phyloP scores from a whole-genome alignment of 1,140 invertebrate species.

The Bombus balteatus region DNA sequence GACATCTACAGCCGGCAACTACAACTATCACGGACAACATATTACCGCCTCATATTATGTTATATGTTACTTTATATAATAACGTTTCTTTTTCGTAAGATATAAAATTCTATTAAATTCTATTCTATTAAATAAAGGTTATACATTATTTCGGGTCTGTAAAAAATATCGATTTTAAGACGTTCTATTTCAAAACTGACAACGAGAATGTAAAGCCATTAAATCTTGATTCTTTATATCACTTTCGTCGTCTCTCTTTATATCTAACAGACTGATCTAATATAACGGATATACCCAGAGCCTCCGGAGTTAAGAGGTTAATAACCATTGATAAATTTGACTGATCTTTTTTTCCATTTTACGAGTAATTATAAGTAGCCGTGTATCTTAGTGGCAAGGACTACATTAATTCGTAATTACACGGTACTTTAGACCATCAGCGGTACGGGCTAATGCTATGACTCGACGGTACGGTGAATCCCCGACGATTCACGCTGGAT shows the following conservation, averaged over 20 bases:
- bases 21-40: no score
- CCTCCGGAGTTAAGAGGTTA: neutral
- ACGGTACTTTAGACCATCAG: slow-evolving; percentile 5
- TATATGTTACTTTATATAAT: no score
- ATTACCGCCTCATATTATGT: no score
- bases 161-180: no score
- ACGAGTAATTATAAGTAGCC: neutral
- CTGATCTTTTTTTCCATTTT: neutral
- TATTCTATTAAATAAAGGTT: no score
- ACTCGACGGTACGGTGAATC: neutral
- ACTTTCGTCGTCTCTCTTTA: no score
- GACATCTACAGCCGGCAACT: no score
- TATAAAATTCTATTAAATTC: no score
- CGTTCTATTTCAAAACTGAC: neutral
- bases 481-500: neutral
- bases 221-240: neutral
- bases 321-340: neutral
- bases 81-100: no score
- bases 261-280: neutral
- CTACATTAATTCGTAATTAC: slow-evolving; percentile 1
- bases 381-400: neutral
- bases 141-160: no score
- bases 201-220: no score
- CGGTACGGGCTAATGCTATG: neutral
- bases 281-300: neutral